Evolutionary conservation across 2,113 vertebrate species (phyloP), one percentile per base, ranked within the genome.

Genomic region (Aphyosemion australe): DNA sequence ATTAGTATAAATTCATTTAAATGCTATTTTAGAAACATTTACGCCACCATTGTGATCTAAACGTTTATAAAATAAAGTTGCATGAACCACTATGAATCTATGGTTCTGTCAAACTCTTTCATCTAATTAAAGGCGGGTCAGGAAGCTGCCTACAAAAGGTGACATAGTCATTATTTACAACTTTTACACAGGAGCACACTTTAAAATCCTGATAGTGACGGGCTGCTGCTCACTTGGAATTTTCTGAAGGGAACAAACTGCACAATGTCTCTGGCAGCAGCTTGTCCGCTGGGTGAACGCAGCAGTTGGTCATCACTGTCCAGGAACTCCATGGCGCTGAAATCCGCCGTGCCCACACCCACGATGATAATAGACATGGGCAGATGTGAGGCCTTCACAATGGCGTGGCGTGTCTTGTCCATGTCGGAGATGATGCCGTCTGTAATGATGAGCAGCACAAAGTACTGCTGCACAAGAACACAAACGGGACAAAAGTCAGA

Each of bases 401-500:
- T 95, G 42, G 97, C 95, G 1, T 77, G 76, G 59, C 95, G 92
- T 3, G 97, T 98, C 43, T 95, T 89, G 56, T 99, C 95, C 42
- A 99, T 94, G 91, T 99, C 97, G n/a, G 97, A 98, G 93, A 99
- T 99, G 77, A 99, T 95, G 1, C 97, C 96, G 45, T 99, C 97
- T 0, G 97, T 99, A 88, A 99, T 96, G 77, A 99, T 98, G 65
- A 99, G 90, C 31, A 99, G 95, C 13, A 99, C 92, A 52, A 88
- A 97, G 83, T 99, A 99, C 94, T 99, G 95, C 97, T 99, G 90
- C 63, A 48, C 41, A 47, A 11, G 14, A 7, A 56, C 3, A 43
- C 32, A 65, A 39, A 18, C 3, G 26, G 26, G 48, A 60, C 65
- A 0, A 9, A 1, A 54, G n/a, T 47, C 1, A n/a, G 43, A 43